Evolutionary conservation across 2,888 invertebrate species (phyloP), one percentile per base, ranked within the genome.

Genomic region (Sinhomidia bicolor): DNA sequence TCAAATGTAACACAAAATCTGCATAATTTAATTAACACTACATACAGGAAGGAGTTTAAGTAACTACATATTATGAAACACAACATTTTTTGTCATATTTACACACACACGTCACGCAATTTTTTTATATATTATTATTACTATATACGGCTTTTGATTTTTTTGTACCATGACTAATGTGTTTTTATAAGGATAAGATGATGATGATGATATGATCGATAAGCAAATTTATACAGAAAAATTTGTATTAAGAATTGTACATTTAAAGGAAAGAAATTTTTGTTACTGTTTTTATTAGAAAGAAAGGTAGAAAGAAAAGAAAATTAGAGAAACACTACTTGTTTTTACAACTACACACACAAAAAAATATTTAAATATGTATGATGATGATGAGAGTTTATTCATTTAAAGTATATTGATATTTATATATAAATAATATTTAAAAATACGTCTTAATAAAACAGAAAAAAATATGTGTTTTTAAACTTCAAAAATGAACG

Each of bases 391-490:
- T 65, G 62, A 65, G 62, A 65, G 62, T 65, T 26, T 65, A 65
- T 65, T 65, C 32, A 65, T 65, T 6, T 65, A 29, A 29, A 26
- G 36, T 32, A 68, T 68, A 68, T 68, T 20, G 6, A 68, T 32
- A 68, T 41, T 68, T 65, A 65, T 32, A 29, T 32, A 76, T 57
- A 54, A 17, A 74, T 17, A 54, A 26, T n/a, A n/a, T n/a, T n/a
- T n/a, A n/a, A 74, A 74, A 54, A 26, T 78, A 7, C 76, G 51
- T 17, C 36, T 79, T 41, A 79, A 57, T 68, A 68, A 68, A 68
- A 2, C 51, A 76, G 29, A 76, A 76, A 41, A 74, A 36, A 44
- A 20, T 0, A 7, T 62, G 62, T 62, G 32, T 71, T 78, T 51
- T 17, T 17, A 78, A 74, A 74, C 26, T 0, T 5, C 32, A 68